phyloP scores from a whole-genome alignment of 2,797 vertebrate species.

The Tapera naevia region DNA sequence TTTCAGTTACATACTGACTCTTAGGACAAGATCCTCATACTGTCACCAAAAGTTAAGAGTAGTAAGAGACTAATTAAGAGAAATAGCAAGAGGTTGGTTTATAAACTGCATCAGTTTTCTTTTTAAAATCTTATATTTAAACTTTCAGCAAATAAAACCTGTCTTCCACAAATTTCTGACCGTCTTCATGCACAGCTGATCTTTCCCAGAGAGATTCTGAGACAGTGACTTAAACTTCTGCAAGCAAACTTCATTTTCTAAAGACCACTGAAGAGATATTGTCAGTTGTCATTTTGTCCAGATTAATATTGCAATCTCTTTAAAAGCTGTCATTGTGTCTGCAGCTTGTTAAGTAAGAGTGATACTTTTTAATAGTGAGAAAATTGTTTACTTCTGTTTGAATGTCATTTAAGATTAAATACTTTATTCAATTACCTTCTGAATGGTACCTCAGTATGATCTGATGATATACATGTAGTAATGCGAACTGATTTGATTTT shows the following conservation, averaged over 20 bases:
- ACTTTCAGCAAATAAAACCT: neutral
- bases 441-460: neutral
- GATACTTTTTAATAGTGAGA: neutral
- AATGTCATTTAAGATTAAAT: slow-evolving; percentile 49
- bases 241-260: neutral
- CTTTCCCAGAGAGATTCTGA: neutral
- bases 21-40: neutral
- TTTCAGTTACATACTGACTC: neutral
- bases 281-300: neutral
- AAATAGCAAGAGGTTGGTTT: neutral
- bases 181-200: neutral
- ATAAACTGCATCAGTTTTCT: neutral
- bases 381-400: slow-evolving; percentile 33
- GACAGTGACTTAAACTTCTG: neutral
- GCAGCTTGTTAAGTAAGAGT: neutral
- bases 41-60: neutral
- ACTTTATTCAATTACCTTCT: slow-evolving; percentile 32
- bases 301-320: neutral
- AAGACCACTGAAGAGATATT: neutral
- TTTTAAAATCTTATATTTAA: neutral
- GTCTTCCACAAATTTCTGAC: neutral
- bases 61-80: neutral
- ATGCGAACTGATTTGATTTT: slow-evolving; percentile 25
- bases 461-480: neutral
- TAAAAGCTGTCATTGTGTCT: neutral